Base-by-base conservation (phyloP, 2,888 invertebrate genomes). In the Yponomeuta plumbellus region DNA sequence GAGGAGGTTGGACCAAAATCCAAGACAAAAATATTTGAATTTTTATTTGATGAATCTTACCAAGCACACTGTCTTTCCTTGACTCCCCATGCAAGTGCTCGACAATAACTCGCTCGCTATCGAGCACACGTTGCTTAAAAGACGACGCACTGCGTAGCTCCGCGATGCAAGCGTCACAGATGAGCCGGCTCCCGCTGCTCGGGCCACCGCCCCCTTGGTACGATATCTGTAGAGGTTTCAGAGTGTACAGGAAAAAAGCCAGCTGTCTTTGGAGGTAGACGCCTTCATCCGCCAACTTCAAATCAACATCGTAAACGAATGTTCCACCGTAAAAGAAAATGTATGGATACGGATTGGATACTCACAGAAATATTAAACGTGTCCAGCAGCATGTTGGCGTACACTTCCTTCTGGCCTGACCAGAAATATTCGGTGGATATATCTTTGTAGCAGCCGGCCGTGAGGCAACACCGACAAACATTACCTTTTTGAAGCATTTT, bases 361-460 rank as follows among this genome's bases (percentile, higher is more conserved):
- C 76, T 75, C 71, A 78, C 78, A 21, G 69, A 67, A 62, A 78
- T 63, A 66, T 74, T 73, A 61, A 76, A 77, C 11, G 75, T 77
- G 10, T 76, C 73, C 11, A 67, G 22, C 20, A 67, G 65, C 61
- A 67, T 52, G 21, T 65, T 61, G 2, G 64, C 65, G 17, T 67
- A 67, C 11, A 65, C 65, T 22, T 67, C 67, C 26, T 65, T 65
- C 39, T 61, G 52, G 4, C 65, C 67, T 3, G 52, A 61, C 34
- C 34, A 61, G 64, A 34, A 61, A n/a, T 64, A 67, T 21, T 59
- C 56, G 17, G 69, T 71, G 1, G 70, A 70, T 21, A 78, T 69
- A n/a, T 75, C 73, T 61, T 74, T 76, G 10, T 69, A 72, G 52
- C 75, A 74, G 10, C 68, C 68, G 2, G 70, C 69, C 0, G 73